phyloP scores from a whole-genome alignment of 2,113 vertebrate species.

The Callocephalon fimbriatum region DNA sequence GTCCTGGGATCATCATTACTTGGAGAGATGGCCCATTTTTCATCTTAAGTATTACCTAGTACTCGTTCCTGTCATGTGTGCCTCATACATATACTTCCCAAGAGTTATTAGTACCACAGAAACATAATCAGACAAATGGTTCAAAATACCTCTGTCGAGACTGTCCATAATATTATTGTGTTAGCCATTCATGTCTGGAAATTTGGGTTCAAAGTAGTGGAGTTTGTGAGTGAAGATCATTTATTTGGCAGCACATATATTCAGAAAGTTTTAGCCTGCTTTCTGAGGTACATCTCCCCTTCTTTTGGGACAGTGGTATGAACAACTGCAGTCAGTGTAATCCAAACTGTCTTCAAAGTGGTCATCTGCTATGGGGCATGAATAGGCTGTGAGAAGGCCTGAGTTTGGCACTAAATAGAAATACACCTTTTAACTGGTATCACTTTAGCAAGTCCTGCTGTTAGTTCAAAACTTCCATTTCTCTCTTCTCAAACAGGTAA shows the following conservation, averaged over 20 bases:
- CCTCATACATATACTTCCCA: neutral
- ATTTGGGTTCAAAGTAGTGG: neutral
- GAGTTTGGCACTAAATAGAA: neutral
- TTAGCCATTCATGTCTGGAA: neutral
- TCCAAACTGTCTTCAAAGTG: neutral
- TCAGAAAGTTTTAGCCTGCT: neutral
- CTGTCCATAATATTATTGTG: neutral
- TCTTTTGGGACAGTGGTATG: too few species aligned
- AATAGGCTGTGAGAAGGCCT: neutral
- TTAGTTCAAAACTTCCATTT: neutral
- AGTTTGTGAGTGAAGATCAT: neutral
- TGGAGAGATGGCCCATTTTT: neutral
- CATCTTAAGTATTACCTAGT: neutral
- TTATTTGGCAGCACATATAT: neutral
- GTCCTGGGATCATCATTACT: neutral
- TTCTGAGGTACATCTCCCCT: neutral
- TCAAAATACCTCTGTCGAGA: neutral
- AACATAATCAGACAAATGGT: neutral
- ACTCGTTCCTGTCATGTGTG: neutral
- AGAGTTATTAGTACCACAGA: neutral
- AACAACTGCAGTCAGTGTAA: neutral
- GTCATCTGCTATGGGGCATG: fast-evolving
- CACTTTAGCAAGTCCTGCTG: neutral
- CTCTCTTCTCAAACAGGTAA: neutral
- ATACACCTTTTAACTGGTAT: neutral